Percentiles rank a stretch among this genome's conserved stretches.
phyloP scores from a whole-genome alignment of 2,113 vertebrate species.

The Crotalus helleri region DNA sequence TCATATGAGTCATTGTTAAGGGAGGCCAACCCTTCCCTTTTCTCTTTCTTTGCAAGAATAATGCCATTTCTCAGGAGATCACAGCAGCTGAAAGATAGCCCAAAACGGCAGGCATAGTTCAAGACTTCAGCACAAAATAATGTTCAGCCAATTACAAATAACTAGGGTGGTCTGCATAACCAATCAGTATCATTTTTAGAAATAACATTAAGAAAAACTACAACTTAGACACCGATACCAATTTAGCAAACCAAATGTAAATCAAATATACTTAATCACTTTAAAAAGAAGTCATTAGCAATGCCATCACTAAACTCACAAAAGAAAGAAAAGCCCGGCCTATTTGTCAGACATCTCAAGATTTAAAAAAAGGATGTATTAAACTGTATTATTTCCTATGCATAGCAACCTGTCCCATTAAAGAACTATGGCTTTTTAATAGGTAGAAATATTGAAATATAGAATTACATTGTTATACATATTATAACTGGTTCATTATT shows the following conservation, averaged over 20 bases:
- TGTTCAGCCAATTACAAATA: conserved; percentile 13
- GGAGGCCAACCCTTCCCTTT: conserved; percentile 35
- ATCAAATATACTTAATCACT: not conserved
- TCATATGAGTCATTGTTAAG: conserved; percentile 74
- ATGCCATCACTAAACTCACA: conserved; percentile 37
- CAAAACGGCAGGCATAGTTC: conserved; percentile 41
- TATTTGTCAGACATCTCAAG: conserved; percentile 52
- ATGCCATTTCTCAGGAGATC: conserved; percentile 65
- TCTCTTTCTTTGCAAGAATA: conserved; percentile 51
- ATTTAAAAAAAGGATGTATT: conserved; percentile 38
- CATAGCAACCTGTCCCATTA: not conserved
- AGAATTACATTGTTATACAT: not conserved
- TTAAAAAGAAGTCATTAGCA: accelerated
- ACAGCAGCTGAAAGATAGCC: conserved; percentile 63
- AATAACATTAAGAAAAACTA: conserved; percentile 3
- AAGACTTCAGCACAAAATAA: conserved; percentile 47
- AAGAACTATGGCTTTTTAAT: not conserved
- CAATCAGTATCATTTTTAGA: conserved; percentile 24
- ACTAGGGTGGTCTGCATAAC: conserved; percentile 22
- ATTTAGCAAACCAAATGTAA: not conserved
- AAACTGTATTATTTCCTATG: conserved; percentile 5
- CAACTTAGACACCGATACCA: not conserved
- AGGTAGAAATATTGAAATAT: not conserved
- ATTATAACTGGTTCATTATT: conserved; percentile 37
- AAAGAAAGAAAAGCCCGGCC: conserved; percentile 40